These are phyloP conservation scores for Theocolax elegans DNA, from an alignment of 1,140 invertebrate species.

Conservation along the genomic window DNA sequence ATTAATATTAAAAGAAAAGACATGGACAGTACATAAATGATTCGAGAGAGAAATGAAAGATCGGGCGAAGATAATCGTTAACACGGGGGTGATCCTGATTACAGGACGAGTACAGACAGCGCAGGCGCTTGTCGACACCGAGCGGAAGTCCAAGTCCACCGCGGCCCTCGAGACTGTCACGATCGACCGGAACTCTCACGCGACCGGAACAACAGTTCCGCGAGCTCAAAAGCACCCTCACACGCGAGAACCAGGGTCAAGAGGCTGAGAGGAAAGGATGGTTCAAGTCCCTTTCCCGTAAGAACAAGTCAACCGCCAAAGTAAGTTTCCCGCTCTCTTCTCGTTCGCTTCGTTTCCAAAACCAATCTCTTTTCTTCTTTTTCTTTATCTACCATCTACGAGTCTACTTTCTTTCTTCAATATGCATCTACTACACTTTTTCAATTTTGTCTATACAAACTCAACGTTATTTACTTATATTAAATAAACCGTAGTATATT, in stretches of 20 bases:
- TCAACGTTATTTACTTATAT: too few species aligned
- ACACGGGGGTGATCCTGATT: too few species aligned
- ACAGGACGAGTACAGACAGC: slow-evolving; percentile 74
- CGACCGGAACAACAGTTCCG: slow-evolving; percentile 60
- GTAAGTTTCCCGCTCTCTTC: slow-evolving; percentile 50
- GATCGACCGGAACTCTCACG: slow-evolving; percentile 62
- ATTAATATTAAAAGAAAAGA: too few species aligned
- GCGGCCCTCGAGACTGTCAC: slow-evolving; percentile 58
- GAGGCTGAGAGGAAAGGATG: slow-evolving; percentile 68
- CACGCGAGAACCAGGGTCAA: slow-evolving; percentile 55
- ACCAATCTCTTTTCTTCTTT: background rate
- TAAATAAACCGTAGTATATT: too few species aligned
- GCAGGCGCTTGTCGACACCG: slow-evolving; percentile 77
- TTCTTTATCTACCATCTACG: background rate
- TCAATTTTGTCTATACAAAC: too few species aligned
- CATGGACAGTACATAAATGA: too few species aligned
- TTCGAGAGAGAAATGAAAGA: too few species aligned
- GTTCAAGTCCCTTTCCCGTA: slow-evolving; percentile 76
- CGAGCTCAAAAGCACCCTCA: slow-evolving; percentile 56
- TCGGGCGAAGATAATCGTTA: too few species aligned
- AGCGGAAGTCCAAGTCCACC: slow-evolving; percentile 75
- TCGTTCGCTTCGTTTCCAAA: background rate
- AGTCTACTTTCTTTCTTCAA: too few species aligned
- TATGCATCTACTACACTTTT: too few species aligned
- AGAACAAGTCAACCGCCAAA: slow-evolving; percentile 68